Conservation (phyloP, 2,797 vertebrate genomes). For the Antennarius maculatus region DNA sequence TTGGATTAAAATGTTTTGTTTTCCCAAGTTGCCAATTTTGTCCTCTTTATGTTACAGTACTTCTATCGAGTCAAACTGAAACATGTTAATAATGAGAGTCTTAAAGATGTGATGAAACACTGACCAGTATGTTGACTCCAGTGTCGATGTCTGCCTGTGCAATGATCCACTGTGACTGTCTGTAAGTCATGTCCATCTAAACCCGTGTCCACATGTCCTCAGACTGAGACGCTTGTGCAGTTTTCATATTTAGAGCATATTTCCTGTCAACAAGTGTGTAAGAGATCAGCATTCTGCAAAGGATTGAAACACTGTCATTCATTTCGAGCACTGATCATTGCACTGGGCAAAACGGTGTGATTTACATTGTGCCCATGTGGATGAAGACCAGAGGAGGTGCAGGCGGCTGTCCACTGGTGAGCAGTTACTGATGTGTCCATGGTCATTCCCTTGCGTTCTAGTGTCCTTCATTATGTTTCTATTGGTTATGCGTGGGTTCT, state of each 20-base stretch:
- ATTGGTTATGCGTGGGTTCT: background rate
- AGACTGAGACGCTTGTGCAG: background rate
- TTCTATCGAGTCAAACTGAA: constrained; percentile 30
- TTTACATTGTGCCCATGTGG: background rate
- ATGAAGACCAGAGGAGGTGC: constrained; percentile 1
- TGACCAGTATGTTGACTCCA: too few relatives aligned
- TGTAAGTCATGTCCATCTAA: background rate
- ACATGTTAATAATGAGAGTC: constrained; percentile 17
- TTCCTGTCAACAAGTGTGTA: background rate
- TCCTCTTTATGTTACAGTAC: constrained; percentile 4
- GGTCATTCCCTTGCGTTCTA: background rate
- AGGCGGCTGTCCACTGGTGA: constrained; percentile 14
- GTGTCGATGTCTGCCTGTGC: background rate
- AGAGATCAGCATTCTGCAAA: background rate
- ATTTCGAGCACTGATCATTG: background rate
- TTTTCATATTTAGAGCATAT: background rate
- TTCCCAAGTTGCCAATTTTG: constrained; percentile 48
- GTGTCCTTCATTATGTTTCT: background rate
- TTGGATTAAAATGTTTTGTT: constrained; percentile 16
- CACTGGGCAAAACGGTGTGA: background rate
- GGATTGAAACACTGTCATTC: background rate
- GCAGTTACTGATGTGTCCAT: background rate
- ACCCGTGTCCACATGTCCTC: background rate
- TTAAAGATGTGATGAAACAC: background rate
- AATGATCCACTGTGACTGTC: constrained; percentile 7